Evolutionary conservation across 2,797 vertebrate genomes (phyloP).

Genomic region (Pempheris klunzingeri): DNA sequence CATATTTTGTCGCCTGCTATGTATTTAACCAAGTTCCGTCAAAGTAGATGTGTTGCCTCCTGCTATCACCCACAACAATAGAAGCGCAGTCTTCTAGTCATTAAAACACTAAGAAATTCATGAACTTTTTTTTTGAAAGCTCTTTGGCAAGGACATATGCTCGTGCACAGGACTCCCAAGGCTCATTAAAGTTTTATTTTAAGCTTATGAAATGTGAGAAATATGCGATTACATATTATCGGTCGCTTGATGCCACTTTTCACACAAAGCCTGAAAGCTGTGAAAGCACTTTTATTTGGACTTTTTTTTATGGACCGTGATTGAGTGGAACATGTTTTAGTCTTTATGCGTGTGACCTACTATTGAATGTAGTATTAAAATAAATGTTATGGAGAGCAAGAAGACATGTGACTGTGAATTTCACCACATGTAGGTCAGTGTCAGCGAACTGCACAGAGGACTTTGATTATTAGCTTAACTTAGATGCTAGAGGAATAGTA

Average conservation of each 20-base stretch:
- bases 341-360: no score
- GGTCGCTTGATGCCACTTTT: background rate
- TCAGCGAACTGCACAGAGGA: background rate
- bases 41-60: background rate
- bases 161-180: background rate
- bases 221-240: background rate
- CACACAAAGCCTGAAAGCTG: background rate
- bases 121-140: background rate
- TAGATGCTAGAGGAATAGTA: background rate
- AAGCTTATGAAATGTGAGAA: slow-evolving; percentile 15
- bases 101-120: slow-evolving; percentile 11
- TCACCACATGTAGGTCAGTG: background rate
- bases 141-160: slow-evolving; percentile 3
- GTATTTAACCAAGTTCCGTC: background rate
- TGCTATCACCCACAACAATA: background rate
- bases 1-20: background rate
- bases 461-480: background rate
- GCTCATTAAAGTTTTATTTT: slow-evolving; percentile 28
- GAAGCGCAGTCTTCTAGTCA: background rate
- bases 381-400: background rate
- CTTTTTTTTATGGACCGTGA: slow-evolving; percentile 5
- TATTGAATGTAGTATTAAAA: background rate
- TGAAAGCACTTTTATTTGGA: background rate
- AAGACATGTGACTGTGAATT: background rate
- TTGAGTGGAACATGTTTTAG: background rate